phyloP scores from a whole-genome alignment of 2,888 invertebrate genomes.

The Theodoxus fluviatilis region DNA sequence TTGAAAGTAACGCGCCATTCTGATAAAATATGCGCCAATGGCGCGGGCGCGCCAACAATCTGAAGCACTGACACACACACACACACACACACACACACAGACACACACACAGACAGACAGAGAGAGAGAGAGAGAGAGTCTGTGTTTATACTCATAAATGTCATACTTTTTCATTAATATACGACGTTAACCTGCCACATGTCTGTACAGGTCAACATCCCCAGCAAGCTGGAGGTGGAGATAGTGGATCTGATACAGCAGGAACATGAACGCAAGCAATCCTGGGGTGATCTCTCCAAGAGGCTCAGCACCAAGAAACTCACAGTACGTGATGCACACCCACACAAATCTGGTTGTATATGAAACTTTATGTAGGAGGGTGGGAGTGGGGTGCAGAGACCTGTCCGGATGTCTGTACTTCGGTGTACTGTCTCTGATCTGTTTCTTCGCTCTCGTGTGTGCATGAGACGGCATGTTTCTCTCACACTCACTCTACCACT shows the following conservation, averaged over 20 bases:
- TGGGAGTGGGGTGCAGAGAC: too few relatives aligned
- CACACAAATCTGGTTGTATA: background rate
- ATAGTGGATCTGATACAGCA: constrained; percentile 46
- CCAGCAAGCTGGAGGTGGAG: constrained; percentile 43
- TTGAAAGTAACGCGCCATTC: too few relatives aligned
- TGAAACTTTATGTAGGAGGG: background rate
- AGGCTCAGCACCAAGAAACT: constrained; percentile 49
- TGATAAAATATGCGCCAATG: too few relatives aligned
- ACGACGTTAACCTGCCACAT: too few relatives aligned
- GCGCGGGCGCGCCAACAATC: background rate
- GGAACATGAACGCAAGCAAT: constrained; percentile 36
- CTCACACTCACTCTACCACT: background rate
- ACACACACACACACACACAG: constrained; percentile 13
- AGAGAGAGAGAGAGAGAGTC: background rate
- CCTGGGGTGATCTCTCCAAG: constrained; percentile 42
- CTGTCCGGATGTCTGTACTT: too few relatives aligned
- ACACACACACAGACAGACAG: background rate
- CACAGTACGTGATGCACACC: constrained; percentile 34
- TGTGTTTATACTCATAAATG: background rate
- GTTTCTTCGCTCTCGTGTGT: background rate
- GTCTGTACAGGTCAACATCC: constrained; percentile 40
- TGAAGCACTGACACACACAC: background rate
- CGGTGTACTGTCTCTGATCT: too few relatives aligned
- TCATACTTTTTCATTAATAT: background rate
- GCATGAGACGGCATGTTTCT: background rate